Evolutionary conservation across 2,888 invertebrate species (phyloP).

Genomic region (Carpatolechia fugitivella): DNA sequence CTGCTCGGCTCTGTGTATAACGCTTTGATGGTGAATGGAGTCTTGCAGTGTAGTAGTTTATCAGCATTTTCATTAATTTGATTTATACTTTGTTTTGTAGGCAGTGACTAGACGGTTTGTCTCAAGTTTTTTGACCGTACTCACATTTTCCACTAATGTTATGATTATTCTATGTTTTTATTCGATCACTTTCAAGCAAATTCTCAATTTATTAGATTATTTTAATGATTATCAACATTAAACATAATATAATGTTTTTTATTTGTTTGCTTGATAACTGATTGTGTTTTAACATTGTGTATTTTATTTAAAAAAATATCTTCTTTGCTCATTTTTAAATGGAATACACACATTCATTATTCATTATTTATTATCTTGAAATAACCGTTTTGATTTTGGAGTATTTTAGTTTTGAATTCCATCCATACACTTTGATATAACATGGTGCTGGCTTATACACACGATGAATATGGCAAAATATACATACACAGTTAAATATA

Average conservation of each 20-base stretch:
- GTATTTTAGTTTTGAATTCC: not conserved
- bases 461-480: slow-evolving; percentile 42
- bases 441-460: slow-evolving; percentile 44
- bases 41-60: slow-evolving; percentile 32
- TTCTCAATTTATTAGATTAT: not conserved
- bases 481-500: too few species aligned
- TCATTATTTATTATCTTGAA: not conserved
- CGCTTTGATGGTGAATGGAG: slow-evolving; percentile 62
- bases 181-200: not conserved
- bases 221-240: not conserved
- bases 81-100: slow-evolving; percentile 26
- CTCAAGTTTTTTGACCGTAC: slow-evolving; percentile 23
- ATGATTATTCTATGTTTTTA: slow-evolving; percentile 15
- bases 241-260: not conserved
- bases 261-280: not conserved
- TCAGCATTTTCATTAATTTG: slow-evolving; percentile 42
- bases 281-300: not conserved
- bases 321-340: not conserved
- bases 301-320: not conserved
- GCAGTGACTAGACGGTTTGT: slow-evolving; percentile 20
- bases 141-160: slow-evolving; percentile 44
- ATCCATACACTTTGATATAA: slow-evolving; percentile 31
- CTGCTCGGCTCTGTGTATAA: slow-evolving; percentile 44
- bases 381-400: not conserved
- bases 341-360: not conserved